These are phyloP conservation scores for Anastrepha ludens DNA, from an alignment of 1,140 invertebrate species.

Conservation along the genomic window DNA sequence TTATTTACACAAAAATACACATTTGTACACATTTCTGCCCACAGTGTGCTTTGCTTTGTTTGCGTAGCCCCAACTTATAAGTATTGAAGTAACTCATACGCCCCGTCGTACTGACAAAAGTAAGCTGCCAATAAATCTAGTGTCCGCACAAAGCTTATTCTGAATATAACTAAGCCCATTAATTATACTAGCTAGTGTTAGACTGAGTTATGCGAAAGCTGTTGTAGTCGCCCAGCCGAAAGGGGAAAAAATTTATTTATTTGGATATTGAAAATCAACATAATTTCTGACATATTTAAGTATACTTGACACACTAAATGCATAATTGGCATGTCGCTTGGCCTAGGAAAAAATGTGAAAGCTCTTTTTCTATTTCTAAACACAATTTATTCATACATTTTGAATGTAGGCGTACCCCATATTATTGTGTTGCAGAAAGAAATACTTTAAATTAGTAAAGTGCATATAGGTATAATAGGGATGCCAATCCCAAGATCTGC, in stretches of 20 bases:
- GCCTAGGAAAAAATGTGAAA: no score
- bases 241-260: neutral
- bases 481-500: no score
- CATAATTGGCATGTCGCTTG: neutral
- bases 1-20: neutral
- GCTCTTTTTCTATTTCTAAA: no score
- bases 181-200: slow-evolving; percentile 33
- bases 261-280: neutral
- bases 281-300: neutral
- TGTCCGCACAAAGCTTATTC: neutral
- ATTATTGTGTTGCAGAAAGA: no score
- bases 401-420: no score
- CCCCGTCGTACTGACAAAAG: neutral
- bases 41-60: no score
- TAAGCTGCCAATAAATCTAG: slow-evolving; percentile 32
- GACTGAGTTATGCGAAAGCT: no score
- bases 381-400: no score
- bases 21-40: neutral
- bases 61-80: no score
- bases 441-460: no score
- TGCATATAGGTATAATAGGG: no score
- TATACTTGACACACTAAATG: neutral
- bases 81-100: slow-evolving; percentile 20
- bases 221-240: neutral
- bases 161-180: neutral